Percentiles rank a stretch among this genome's conserved stretches.
Evolutionary conservation across 2,113 vertebrate genomes (phyloP).

Genomic region (Ploceus nigricollis): DNA sequence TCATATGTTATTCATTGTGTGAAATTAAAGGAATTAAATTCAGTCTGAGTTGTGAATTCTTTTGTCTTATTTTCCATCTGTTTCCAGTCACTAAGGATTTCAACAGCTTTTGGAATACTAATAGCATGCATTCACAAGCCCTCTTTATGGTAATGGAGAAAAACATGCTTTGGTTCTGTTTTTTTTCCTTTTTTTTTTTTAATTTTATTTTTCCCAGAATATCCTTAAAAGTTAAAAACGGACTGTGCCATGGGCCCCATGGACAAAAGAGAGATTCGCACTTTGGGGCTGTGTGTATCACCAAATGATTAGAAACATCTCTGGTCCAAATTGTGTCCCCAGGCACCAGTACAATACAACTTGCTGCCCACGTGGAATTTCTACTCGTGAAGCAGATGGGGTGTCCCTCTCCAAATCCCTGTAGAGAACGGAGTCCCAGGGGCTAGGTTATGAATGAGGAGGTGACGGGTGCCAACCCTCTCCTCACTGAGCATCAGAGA

Average conservation of each 20-base stretch:
- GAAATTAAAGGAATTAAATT: conserved; percentile 93
- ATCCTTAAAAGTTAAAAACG: conserved; percentile 15
- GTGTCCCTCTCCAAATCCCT: not conserved
- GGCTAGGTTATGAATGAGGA: not conserved
- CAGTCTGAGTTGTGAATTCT: conserved; percentile 80
- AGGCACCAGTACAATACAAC: accelerated
- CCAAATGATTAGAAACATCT: not conserved
- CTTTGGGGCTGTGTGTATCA: not conserved
- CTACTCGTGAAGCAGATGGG: not conserved
- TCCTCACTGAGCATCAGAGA: not conserved
- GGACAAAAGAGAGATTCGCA: not conserved
- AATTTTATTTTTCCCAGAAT: not conserved
- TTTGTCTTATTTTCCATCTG: conserved; percentile 79
- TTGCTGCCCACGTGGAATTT: not conserved
- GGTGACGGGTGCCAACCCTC: not conserved
- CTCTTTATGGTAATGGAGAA: conserved; percentile 68
- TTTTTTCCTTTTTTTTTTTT: not conserved
- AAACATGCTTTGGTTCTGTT: conserved; percentile 43
- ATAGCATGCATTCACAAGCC: conserved; percentile 57
- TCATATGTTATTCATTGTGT: conserved; percentile 99
- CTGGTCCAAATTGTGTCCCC: not conserved
- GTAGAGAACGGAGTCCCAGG: not conserved
- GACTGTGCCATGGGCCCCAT: not conserved
- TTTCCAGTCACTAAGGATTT: conserved; percentile 70
- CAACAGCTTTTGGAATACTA: conserved; percentile 68